Percentiles rank a stretch among this genome's conserved stretches.
Conservation (phyloP, 1,140 invertebrate species). For the Frieseomelitta varia region DNA sequence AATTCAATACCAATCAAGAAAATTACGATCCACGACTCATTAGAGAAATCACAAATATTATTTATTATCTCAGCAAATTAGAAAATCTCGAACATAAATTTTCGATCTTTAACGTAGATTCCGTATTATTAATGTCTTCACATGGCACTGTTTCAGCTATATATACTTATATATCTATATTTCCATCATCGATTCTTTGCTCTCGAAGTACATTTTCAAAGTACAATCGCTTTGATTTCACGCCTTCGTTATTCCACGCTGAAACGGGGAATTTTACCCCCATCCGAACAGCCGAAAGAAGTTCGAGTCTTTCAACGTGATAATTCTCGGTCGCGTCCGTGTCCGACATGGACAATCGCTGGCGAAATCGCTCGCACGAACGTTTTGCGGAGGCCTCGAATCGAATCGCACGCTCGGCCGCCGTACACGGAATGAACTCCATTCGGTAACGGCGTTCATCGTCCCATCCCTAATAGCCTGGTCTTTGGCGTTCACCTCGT, state of each 20-base stretch:
- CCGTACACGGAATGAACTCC: background rate
- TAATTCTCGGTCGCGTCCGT: background rate
- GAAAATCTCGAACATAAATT: background rate
- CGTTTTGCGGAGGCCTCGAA: background rate
- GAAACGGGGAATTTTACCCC: background rate
- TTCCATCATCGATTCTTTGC: background rate
- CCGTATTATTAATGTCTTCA: background rate
- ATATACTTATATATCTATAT: background rate
- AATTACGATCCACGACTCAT: background rate
- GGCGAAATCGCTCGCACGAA: background rate
- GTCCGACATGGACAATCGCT: background rate
- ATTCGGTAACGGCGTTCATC: constrained; percentile 35
- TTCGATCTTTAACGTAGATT: background rate
- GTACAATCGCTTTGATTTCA: background rate
- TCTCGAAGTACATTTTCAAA: background rate
- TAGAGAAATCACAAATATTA: too few species aligned
- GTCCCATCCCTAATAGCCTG: constrained; percentile 39
- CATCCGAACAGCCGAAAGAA: background rate
- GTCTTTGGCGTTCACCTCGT: constrained; percentile 34
- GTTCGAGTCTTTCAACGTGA: background rate
- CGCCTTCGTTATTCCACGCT: background rate
- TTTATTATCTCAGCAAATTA: background rate
- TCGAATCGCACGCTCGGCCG: background rate
- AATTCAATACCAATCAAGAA: background rate
- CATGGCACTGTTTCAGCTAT: background rate